Conservation (phyloP, 1,140 invertebrate species). For the Cataglyphis hispanica region DNA sequence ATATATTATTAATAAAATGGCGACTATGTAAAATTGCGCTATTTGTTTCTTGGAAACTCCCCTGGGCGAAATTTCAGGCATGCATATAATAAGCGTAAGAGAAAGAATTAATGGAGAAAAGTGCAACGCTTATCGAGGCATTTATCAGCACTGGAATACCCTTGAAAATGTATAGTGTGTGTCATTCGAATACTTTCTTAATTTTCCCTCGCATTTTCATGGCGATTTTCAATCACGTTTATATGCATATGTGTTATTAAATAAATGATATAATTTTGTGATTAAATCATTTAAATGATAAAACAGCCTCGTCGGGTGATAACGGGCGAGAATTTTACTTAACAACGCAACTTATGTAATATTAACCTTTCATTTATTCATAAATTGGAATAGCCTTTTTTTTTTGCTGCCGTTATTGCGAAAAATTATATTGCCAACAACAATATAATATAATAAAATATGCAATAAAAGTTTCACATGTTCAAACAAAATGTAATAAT, state of each 20-base stretch:
- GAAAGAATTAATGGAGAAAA: slow-evolving; percentile 9
- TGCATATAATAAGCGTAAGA: not conserved
- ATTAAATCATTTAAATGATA: not conserved
- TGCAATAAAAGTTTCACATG: not conserved
- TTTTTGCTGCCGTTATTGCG: not conserved
- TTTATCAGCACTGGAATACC: not conserved
- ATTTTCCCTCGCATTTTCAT: not conserved
- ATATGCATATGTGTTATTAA: not conserved
- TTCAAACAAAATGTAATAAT: not conserved
- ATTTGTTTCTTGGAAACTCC: not conserved
- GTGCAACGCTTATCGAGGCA: not conserved
- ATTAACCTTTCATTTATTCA: not conserved
- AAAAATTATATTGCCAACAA: not conserved
- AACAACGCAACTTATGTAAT: not conserved
- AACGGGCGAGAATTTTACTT: not conserved
- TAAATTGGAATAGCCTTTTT: not conserved
- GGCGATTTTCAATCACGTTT: not conserved
- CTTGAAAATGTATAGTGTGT: not conserved
- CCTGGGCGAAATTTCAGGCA: not conserved
- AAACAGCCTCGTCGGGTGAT: not conserved
- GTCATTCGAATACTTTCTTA: not conserved
- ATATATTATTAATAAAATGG: not conserved
- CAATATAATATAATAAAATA: not conserved
- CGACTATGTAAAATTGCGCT: not conserved
- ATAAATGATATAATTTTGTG: not conserved